Conservation (phyloP, 2,797 vertebrate genomes). For the Oryzias dopingdopingensis region DNA sequence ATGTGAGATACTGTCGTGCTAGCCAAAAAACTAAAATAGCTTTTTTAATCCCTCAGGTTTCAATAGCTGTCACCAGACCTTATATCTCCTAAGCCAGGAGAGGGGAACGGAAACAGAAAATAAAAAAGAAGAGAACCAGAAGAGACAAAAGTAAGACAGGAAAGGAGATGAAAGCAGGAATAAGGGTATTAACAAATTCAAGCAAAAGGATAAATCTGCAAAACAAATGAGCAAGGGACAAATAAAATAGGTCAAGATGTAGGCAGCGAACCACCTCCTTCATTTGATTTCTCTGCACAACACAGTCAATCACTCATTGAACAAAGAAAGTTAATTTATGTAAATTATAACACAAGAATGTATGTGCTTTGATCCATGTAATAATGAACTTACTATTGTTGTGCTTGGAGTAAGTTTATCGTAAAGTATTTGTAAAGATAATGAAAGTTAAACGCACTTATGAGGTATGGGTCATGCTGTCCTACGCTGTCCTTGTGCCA, state of each 20-base stretch:
- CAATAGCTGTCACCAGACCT: slow-evolving; percentile 53
- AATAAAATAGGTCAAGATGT: neutral
- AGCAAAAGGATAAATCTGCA: slow-evolving; percentile 9
- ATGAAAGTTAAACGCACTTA: no score
- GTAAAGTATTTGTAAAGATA: no score
- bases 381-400: no score
- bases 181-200: slow-evolving; percentile 10
- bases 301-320: no score
- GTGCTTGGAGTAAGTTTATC: no score
- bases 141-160: slow-evolving; percentile 17
- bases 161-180: slow-evolving; percentile 26
- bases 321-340: no score
- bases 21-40: slow-evolving; percentile 53
- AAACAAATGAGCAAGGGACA: slow-evolving; percentile 6
- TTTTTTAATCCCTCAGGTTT: slow-evolving; percentile 62
- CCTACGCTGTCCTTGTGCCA: no score
- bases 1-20: slow-evolving; percentile 41
- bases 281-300: neutral
- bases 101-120: slow-evolving; percentile 15
- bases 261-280: neutral
- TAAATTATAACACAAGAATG: no score
- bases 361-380: no score
- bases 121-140: slow-evolving; percentile 9
- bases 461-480: no score
- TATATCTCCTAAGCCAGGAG: slow-evolving; percentile 50